Evolutionary conservation across 2,888 invertebrate species (phyloP).

Genomic region (Amphiduros pacificus): DNA sequence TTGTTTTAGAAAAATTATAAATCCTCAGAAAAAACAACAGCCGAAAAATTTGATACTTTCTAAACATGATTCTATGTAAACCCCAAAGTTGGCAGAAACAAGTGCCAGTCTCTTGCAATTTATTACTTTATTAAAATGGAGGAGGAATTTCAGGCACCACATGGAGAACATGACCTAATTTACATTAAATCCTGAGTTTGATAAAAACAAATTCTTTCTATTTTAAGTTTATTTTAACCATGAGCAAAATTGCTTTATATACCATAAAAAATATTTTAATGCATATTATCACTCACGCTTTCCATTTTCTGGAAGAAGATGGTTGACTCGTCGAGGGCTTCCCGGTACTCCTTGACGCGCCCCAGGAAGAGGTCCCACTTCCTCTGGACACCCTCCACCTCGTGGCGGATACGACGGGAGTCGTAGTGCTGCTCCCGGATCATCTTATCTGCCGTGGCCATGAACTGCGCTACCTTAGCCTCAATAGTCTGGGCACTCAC

Average conservation of each 20-base stretch:
- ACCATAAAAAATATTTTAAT: not conserved
- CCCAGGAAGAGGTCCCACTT: conserved; percentile 72
- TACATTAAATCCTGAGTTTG: not conserved
- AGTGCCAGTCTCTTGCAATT: no score
- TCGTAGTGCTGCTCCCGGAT: conserved; percentile 58
- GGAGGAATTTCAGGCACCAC: no score
- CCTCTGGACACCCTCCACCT: conserved; percentile 67
- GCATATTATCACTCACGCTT: conserved; percentile 64
- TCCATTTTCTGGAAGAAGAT: conserved; percentile 75
- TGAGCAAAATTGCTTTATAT: not conserved
- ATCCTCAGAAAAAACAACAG: no score
- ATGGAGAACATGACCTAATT: no score
- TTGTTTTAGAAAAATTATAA: no score
- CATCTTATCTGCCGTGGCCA: conserved; percentile 66
- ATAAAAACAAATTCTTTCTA: not conserved
- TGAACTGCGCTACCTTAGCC: conserved; percentile 71
- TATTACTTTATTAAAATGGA: no score
- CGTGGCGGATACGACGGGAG: conserved; percentile 65
- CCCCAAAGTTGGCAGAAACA: no score
- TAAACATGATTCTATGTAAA: no score
- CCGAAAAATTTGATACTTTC: no score
- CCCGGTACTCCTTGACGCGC: conserved; percentile 69
- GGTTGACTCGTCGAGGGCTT: conserved; percentile 70
- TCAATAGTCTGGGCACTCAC: conserved; percentile 72
- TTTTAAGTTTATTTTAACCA: not conserved